A percentile compares a stretch with the other conserved stretches of the same genome.
Conservation (phyloP, 1,140 invertebrate genomes). For the Drosophila kepulauana region DNA sequence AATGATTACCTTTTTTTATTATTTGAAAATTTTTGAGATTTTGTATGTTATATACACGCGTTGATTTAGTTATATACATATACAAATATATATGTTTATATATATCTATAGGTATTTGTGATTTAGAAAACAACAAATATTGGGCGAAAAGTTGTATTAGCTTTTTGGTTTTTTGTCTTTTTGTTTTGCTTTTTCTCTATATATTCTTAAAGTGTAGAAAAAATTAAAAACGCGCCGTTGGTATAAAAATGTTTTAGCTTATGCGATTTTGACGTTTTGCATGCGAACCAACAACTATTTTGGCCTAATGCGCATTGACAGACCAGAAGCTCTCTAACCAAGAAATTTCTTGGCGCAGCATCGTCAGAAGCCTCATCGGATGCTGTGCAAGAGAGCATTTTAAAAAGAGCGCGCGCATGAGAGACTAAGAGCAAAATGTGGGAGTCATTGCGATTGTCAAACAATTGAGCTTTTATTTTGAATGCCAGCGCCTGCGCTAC, state of each 20-base stretch:
- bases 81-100: conserved; percentile 55
- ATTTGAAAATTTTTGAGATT: conserved; percentile 75
- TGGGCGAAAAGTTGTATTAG: conserved; percentile 61
- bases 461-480: conserved; percentile 61
- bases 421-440: conserved; percentile 8
- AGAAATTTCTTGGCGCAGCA: conserved; percentile 54
- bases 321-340: conserved; percentile 70
- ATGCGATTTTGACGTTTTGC: conserved; percentile 82
- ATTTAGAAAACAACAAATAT: conserved; percentile 56
- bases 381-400: conserved; percentile 45
- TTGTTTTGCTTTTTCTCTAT: conserved; percentile 47
- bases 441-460: conserved; percentile 27
- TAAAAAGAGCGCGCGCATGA: conserved; percentile 6
- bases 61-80: conserved; percentile 65
- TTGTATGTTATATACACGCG: conserved; percentile 72
- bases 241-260: conserved; percentile 81
- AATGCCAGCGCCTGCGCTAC: conserved; percentile 64
- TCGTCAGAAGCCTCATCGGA: conserved; percentile 28
- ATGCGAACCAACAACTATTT: conserved; percentile 84
- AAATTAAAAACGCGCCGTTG: conserved; percentile 83
- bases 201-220: conserved; percentile 71
- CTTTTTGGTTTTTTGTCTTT: conserved; percentile 39
- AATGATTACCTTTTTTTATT: conserved; percentile 46
- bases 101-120: conserved; percentile 45
- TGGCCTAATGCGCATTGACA: conserved; percentile 76